Conservation (phyloP, 2,888 invertebrate species). For the Heliconius charithonia region DNA sequence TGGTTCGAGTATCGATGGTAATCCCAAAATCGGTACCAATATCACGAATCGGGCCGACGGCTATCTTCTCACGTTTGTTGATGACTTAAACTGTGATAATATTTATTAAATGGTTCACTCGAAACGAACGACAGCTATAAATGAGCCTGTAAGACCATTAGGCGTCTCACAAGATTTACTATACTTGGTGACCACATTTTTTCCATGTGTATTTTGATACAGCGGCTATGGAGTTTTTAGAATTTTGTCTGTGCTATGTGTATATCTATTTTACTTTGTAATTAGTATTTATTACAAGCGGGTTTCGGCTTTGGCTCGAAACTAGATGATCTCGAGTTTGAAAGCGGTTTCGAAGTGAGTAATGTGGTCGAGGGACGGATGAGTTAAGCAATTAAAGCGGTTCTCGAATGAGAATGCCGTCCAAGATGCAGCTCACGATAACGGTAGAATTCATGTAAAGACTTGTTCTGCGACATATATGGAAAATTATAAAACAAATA, state of each 20-base stretch:
- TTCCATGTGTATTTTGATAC: conserved; percentile 56
- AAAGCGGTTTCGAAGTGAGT: conserved; percentile 71
- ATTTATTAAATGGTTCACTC: conserved; percentile 82
- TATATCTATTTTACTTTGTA: conserved; percentile 79
- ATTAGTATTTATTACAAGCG: conserved; percentile 81
- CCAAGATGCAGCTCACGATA: conserved; percentile 73
- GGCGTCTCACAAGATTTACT: conserved; percentile 81
- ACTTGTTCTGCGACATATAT: conserved; percentile 52
- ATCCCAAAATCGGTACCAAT: conserved; percentile 80
- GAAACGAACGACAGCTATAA: conserved; percentile 76
- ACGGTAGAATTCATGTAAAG: conserved; percentile 64
- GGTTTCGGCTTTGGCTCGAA: conserved; percentile 58
- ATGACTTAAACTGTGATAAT: conserved; percentile 81
- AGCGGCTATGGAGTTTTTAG: conserved; percentile 65
- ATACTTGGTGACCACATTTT: conserved; percentile 71
- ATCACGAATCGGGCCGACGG: conserved; percentile 82
- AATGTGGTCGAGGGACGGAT: conserved; percentile 71
- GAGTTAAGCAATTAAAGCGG: conserved; percentile 78
- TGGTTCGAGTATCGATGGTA: conserved; percentile 76
- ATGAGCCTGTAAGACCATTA: conserved; percentile 78
- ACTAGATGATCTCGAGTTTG: conserved; percentile 65
- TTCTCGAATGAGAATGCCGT: conserved; percentile 69
- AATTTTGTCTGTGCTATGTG: conserved; percentile 77
- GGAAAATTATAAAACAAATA: no score
- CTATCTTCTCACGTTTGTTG: conserved; percentile 83